Base-by-base conservation (phyloP, 1,140 invertebrate species). In the Sycophila sp. region DNA sequence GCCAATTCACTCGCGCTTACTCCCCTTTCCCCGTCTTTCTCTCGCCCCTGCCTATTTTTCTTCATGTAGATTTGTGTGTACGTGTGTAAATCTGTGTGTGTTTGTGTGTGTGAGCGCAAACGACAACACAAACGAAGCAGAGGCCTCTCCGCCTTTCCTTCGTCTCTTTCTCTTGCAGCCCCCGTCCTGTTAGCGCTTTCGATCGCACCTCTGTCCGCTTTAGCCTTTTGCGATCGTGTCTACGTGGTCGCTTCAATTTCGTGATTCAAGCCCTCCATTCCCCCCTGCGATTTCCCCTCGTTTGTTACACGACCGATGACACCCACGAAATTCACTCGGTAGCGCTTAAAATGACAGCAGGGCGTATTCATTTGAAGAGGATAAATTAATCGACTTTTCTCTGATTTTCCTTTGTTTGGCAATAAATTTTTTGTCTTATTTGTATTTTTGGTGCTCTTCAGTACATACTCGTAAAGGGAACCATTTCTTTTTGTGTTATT, bases 181-280 rank as follows among this genome's bases (percentile, higher is more conserved):
- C 40, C 19, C 36, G 36, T 51, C 11, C 62, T 47, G 62, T 64
- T 64, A 51, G 32, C 47, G 42, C 22, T 36, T 64, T 64, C 32
- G 22, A 64, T 53, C 45, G 22, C 36, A 10, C 34, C 34, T 51
- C 17, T 22, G 17, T 45, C 13, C 24, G 47, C 51, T 34, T n/a
- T 40, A 11, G 10, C 4, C 47, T 51, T 34, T 22, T 45, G 15
- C 15, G 17, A 30, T 63, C 24, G 8, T 38, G n/a, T 63, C 7
- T 45, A 30, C n/a, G 24, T 15, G 6, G 15, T 42, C 15, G 53
- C 28, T 32, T 36, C 13, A 36, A 26, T 38, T 38, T 51, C 28
- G 1, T 4, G 5, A 8, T 34, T n/a, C 34, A 0, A 32, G 26
- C 15, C 40, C 28, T 30, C 1, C 5, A 45, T 13, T 17, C n/a